Evolutionary conservation across 2,113 vertebrate genomes (phyloP).

Genomic region (Psammodynastes pulverulentus): DNA sequence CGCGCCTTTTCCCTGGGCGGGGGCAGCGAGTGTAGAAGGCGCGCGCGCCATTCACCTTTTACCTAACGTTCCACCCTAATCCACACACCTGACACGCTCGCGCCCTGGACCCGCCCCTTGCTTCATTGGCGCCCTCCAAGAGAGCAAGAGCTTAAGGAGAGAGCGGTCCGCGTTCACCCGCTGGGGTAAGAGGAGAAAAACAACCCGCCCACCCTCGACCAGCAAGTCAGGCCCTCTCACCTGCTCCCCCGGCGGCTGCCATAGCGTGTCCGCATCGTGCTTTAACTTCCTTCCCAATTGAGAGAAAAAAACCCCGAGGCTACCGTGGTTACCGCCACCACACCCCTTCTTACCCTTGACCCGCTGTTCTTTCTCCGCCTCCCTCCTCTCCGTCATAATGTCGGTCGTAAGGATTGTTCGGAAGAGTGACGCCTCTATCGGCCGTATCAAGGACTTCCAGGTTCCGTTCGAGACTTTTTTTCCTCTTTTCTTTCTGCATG

Average conservation of each 20-base stretch:
- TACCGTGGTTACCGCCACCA: background rate
- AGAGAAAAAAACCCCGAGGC: background rate
- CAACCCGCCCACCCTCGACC: background rate
- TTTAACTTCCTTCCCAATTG: background rate
- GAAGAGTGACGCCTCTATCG: background rate
- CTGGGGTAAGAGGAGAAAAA: too few species aligned
- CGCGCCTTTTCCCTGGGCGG: background rate
- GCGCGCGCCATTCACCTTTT: background rate
- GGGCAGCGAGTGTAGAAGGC: background rate
- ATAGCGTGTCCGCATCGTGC: background rate
- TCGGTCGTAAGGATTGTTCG: background rate
- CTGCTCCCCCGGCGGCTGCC: constrained; percentile 13
- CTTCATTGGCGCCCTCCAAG: background rate
- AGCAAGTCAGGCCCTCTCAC: constrained; percentile 40
- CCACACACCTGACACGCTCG: background rate
- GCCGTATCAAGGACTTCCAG: background rate
- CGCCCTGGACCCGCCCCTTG: background rate
- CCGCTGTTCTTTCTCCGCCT: background rate
- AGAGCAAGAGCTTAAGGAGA: background rate
- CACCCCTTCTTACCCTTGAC: background rate
- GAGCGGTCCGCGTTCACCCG: background rate
- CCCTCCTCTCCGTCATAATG: background rate
- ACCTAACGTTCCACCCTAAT: background rate
- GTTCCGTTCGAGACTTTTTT: background rate
- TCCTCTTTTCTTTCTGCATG: too few species aligned